phyloP scores from a whole-genome alignment of 2,113 vertebrate species.

The Alethe castanea region DNA sequence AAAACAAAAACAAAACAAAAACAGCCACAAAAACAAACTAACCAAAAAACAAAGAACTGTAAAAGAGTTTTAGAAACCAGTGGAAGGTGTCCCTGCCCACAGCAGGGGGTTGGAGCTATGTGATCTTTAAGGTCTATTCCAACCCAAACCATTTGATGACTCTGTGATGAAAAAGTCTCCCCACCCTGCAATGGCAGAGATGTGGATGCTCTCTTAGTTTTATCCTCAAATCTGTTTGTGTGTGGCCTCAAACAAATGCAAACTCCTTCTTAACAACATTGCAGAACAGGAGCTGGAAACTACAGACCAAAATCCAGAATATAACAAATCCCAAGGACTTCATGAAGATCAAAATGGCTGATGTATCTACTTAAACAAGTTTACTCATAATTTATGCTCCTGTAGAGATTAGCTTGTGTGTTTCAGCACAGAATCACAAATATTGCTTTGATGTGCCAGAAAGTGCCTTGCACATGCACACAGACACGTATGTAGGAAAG shows the following conservation, averaged over 20 bases:
- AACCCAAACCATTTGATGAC: background rate
- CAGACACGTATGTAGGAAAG: background rate
- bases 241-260: background rate
- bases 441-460: background rate
- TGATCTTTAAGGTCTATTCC: background rate
- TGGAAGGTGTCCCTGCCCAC: background rate
- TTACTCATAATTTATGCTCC: background rate
- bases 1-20: background rate
- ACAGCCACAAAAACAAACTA: background rate
- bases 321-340: background rate
- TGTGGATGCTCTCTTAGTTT: background rate
- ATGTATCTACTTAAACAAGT: background rate
- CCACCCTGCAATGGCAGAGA: background rate
- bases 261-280: background rate
- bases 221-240: background rate
- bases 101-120: rapidly evolving
- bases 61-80: background rate
- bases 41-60: background rate
- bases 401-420: background rate
- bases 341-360: background rate
- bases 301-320: background rate
- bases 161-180: rapidly evolving
- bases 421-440: background rate
- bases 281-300: background rate
- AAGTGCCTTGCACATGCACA: background rate